Base-by-base conservation (phyloP, 2,113 vertebrate species). In the Gorsachius goisagi region DNA sequence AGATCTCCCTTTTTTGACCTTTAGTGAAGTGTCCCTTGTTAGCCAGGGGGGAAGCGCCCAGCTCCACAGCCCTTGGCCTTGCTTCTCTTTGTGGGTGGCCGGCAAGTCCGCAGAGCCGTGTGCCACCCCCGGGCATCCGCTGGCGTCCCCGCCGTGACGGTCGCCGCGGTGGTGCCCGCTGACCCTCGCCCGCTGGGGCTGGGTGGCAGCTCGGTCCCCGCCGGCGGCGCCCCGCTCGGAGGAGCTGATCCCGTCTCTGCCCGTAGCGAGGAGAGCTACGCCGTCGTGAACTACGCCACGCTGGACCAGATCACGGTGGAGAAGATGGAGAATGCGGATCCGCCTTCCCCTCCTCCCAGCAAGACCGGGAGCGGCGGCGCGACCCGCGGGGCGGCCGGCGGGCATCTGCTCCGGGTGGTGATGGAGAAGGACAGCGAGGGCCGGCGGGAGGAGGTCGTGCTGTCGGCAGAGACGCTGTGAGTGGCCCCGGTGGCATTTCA, bases 341-440 rank as follows among this genome's bases (percentile, higher is more conserved):
- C 76, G 1, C 95, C 92, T 5, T 72, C 69, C 16, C 97, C 97
- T 0, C 90, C 96, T 21, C 79, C 96, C 0, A 6, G n/a, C 72
- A 98, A 97, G 67, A n/a, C 44, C 0, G 96, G 64, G 5, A 53
- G 84, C 1, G 3, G 91, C 0, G 53, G 95, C 7, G 49, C 96
- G 5, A 84, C 84, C 4, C 97, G 98, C 1, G 45, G 93, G 62
- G 37, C 96, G 6, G 91, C 90, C 0, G 47, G 97, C 2, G 94
- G 95, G 4, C 88, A 98, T 80, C 96, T 97, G 78, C 98, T 99
- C 35, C 98, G 94, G 18, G 98, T 99, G 90, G 91, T 92, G 59
- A 98, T 99, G 98, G 98, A 96, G 81, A 98, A 47, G 79, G 99
- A 99, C 98, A 99, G 99, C 1, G 99, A 99, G 67, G 99, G 98